Evolutionary conservation across 2,113 vertebrate genomes (phyloP), one percentile per base, ranked within the genome.

Genomic region (Rousettus leschenaultii): DNA sequence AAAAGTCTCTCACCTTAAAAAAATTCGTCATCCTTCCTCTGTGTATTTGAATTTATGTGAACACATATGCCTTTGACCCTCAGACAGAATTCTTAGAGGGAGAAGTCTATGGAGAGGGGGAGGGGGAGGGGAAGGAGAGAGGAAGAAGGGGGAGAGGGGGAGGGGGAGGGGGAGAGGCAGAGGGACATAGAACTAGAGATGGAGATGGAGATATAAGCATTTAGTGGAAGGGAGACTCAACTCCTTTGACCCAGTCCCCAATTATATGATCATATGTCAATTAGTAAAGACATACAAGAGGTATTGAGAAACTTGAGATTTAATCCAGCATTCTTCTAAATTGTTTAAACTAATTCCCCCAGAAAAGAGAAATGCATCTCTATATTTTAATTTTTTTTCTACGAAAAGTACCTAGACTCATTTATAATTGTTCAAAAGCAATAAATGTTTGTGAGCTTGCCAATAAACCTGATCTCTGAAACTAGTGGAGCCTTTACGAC

Each of bases 361-460:
- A 91, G 45, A 45, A 78, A 79, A 96, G 28, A 91, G 30, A 84
- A 84, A 74, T 68, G 8, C 57, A 87, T 94, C 51, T 85, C 26
- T 74, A 30, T 55, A 38, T 70, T 90, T 94, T 86, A 18, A 0
- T 61, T 5, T 57, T 77, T 53, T 45, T 91, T 45, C 55, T 55
- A 19, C n/a, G 53, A 57, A 85, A 40, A 87, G 3, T 74, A 19
- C 68, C 59, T 70, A 83, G 26, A 75, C 19, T 1, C 22, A 14
- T 71, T 71, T 82, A 51, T 75, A 57, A 55, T 80, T 95, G 5
- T 30, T 73, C 7, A 66, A 73, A 83, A 89, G 24, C n/a, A 59
- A 33, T 73, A 11, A 21, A 51, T 77, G 2, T 75, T 77, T 93
- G 21, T 84, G 78, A 93, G 26, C 45, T 96, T 74, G 18, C 26